phyloP scores from a whole-genome alignment of 2,797 vertebrate species.

The Anniella stebbinsi region DNA sequence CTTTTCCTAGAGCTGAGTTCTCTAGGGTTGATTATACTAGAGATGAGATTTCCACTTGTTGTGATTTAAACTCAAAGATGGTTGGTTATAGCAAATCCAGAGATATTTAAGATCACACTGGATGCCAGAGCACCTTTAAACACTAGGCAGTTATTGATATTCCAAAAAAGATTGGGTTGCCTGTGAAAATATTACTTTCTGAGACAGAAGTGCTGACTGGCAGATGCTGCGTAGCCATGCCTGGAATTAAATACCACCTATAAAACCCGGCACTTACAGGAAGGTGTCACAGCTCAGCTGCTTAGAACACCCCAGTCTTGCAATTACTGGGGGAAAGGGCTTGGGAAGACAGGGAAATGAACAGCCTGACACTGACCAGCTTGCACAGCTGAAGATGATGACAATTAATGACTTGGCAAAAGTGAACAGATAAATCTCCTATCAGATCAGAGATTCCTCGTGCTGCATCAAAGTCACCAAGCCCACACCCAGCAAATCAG shows the following conservation, averaged over 20 bases:
- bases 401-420: conserved; percentile 54
- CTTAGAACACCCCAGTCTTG: not conserved
- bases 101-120: conserved; percentile 5
- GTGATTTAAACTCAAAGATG: not conserved
- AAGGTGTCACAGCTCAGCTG: not conserved
- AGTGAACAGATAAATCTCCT: conserved; percentile 60
- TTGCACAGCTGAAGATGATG: conserved; percentile 25
- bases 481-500: conserved; percentile 43
- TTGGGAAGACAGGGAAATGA: rapidly evolving
- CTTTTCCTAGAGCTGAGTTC: no score
- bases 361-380: rapidly evolving
- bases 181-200: conserved; percentile 40
- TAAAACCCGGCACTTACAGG: conserved; percentile 22
- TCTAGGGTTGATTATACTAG: no score
- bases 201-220: conserved; percentile 40
- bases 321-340: conserved; percentile 37
- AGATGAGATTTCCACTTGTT: not conserved
- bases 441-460: conserved; percentile 44
- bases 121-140: conserved; percentile 19
- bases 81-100: not conserved
- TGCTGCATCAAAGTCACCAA: conserved; percentile 62
- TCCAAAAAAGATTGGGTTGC: conserved; percentile 26
- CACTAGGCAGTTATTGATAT: not conserved
- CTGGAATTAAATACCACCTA: conserved; percentile 40
- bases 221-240: conserved; percentile 7